Percentiles rank a stretch among this genome's conserved stretches.
phyloP scores from a whole-genome alignment of 2,888 invertebrate species.

The Eumacrocentrus americanus region DNA sequence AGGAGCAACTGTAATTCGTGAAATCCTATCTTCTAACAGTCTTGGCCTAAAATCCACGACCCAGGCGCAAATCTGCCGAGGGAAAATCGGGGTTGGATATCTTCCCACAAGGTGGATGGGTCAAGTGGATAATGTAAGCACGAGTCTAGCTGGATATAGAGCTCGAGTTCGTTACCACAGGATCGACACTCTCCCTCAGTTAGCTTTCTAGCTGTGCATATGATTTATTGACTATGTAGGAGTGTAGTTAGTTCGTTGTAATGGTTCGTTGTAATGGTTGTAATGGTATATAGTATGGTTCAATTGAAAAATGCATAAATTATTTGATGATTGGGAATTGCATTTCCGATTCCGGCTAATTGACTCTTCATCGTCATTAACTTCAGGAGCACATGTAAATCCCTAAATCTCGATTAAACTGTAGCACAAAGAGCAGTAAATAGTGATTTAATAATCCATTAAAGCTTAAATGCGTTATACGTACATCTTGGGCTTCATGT shows the following conservation, averaged over 20 bases:
- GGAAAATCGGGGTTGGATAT: background rate
- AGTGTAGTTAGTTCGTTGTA: background rate
- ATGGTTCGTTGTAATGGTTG: conserved; percentile 11
- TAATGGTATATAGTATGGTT: background rate
- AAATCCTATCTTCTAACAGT: conserved; percentile 36
- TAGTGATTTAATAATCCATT: too few species aligned
- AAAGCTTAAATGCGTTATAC: too few species aligned
- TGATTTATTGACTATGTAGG: conserved; percentile 9
- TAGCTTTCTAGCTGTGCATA: conserved; percentile 21
- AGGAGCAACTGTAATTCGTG: conserved; percentile 25
- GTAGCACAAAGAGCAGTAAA: too few species aligned
- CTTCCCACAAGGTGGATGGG: conserved; percentile 2
- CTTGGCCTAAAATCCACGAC: conserved; percentile 41
- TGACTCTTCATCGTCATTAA: too few species aligned
- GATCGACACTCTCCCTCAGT: conserved; percentile 15
- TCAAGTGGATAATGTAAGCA: conserved; percentile 42
- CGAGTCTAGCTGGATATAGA: conserved; percentile 22
- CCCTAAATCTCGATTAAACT: too few species aligned
- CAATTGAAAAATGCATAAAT: conserved; percentile 1
- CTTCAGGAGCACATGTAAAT: too few species aligned
- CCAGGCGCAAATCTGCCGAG: conserved; percentile 4
- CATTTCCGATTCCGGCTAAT: too few species aligned
- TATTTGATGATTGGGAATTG: conserved; percentile 1
- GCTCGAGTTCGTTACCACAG: background rate
- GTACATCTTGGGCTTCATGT: too few species aligned